Base-by-base conservation (phyloP, 2,113 vertebrate species). In the Cottus gobio region DNA sequence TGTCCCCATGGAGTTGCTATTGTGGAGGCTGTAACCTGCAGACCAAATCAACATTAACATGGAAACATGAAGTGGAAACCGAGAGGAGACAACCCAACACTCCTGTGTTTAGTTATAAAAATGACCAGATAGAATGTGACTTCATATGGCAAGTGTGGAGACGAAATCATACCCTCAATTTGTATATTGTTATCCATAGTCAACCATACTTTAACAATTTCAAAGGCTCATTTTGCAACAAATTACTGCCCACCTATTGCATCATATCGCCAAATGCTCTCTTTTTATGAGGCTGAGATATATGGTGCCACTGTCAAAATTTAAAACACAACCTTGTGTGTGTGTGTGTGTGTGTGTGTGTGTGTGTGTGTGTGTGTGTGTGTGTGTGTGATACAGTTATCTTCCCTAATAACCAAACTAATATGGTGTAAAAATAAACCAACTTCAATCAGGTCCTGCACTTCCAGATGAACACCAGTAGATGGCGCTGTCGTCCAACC, bases 401-500 rank as follows among this genome's bases (percentile, higher is more conserved):
- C 11, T 36, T 34, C 4, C 2, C 28, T 24, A 48, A 24, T 18
- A 16, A 48, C 12, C 13, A 7, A 13, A 61, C 18, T 24, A 22
- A 60, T 60, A 16, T 10, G 22, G 4, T 3, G 2, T 7, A 3
- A 9, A 52, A 57, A 66, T 48, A n/a, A 50, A 63, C 4, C 1
- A 9, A 26, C n/a, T 13, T 50, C 1, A 4, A 3, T 37, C 22
- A 36, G 9, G 13, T 13, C 7, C 9, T 85, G 77, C 44, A 79
- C 60, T 80, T 80, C 42, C 61, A 26, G 7, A 0, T 37, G 1
- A 46, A 0, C 0, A 44, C 3, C 84, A 78, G 69, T 8, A 85
- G 90, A 82, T 87, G 85, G 87, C 77, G 64, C 73, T 68, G 83
- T 20, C 22, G 16, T 75, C 46, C 64, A 75, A 50, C 26, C 20